Percentiles rank a stretch among this genome's conserved stretches.
These are phyloP conservation scores for Anticlea derivata DNA, from an alignment of 2,888 invertebrate species.

Conservation along the genomic window DNA sequence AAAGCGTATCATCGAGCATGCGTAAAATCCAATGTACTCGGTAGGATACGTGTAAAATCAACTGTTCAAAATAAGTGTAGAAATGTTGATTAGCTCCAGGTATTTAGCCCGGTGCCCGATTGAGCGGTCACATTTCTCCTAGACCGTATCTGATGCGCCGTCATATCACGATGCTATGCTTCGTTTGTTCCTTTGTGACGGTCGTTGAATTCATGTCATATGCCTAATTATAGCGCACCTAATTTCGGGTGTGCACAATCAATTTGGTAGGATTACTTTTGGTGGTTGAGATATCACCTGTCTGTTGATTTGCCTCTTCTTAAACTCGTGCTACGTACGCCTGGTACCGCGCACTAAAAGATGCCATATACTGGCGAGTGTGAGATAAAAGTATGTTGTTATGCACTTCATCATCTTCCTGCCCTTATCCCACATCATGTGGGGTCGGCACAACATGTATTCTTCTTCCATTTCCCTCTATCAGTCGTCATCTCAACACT, in stretches of 20 bases:
- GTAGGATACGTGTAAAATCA: constrained; percentile 82
- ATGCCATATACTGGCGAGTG: too few species aligned
- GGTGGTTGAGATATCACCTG: constrained; percentile 15
- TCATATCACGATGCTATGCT: constrained; percentile 78
- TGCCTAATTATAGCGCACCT: constrained; percentile 76
- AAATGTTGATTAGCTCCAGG: constrained; percentile 83
- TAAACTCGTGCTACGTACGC: too few species aligned
- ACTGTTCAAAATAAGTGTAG: constrained; percentile 83
- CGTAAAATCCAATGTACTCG: constrained; percentile 75
- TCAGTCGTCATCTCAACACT: too few species aligned
- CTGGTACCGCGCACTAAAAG: too few species aligned
- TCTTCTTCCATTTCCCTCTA: too few species aligned
- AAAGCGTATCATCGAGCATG: constrained; percentile 47
- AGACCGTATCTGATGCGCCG: constrained; percentile 67
- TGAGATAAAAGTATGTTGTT: too few species aligned
- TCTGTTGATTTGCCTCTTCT: not conserved
- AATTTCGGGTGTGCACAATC: constrained; percentile 71
- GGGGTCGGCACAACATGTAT: too few species aligned
- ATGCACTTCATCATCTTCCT: too few species aligned
- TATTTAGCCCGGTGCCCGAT: constrained; percentile 63
- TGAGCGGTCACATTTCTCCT: constrained; percentile 39
- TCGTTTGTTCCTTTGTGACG: constrained; percentile 79
- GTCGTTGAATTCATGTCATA: constrained; percentile 78
- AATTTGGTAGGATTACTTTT: constrained; percentile 53
- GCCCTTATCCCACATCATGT: too few species aligned